Conservation (phyloP, 2,113 vertebrate species). For the Myxocyprinus asiaticus region DNA sequence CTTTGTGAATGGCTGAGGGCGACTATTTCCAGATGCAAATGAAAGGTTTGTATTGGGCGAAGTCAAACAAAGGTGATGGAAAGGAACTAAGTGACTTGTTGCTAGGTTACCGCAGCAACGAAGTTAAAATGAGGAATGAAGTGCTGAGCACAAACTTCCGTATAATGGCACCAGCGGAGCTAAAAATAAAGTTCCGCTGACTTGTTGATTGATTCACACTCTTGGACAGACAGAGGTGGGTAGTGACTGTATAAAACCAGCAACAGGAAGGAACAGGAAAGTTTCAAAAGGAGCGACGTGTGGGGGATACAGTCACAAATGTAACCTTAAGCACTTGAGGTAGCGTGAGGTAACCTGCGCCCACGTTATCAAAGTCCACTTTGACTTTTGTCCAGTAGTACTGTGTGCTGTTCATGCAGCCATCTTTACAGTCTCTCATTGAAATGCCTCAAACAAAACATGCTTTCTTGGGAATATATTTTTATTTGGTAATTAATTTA, state of each 20-base stretch:
- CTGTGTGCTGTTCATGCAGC: constrained; percentile 68
- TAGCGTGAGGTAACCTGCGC: constrained; percentile 92
- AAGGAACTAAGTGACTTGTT: constrained; percentile 66
- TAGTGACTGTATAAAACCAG: no score
- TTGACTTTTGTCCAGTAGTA: constrained; percentile 95
- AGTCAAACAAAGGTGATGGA: constrained; percentile 60
- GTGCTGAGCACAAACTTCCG: constrained; percentile 56
- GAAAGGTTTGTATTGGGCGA: constrained; percentile 66
- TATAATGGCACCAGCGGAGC: constrained; percentile 54
- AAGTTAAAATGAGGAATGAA: constrained; percentile 59
- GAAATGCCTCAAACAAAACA: no score
- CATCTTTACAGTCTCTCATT: no score
- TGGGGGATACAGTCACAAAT: no score
- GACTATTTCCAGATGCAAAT: constrained; percentile 72
- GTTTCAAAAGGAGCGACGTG: constrained; percentile 23
- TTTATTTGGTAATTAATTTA: no score
- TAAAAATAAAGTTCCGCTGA: constrained; percentile 59
- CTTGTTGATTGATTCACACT: constrained; percentile 54
- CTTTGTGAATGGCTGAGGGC: constrained; percentile 58
- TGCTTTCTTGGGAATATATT: no score
- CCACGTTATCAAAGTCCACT: constrained; percentile 98
- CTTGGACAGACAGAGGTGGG: constrained; percentile 50
- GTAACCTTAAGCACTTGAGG: constrained; percentile 91
- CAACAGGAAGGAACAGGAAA: constrained; percentile 22
- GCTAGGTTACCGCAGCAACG: constrained; percentile 63